A percentile compares a stretch with the other conserved stretches of the same genome.
phyloP scores from a whole-genome alignment of 2,797 vertebrate species.

The Acipenser transmontanus region DNA sequence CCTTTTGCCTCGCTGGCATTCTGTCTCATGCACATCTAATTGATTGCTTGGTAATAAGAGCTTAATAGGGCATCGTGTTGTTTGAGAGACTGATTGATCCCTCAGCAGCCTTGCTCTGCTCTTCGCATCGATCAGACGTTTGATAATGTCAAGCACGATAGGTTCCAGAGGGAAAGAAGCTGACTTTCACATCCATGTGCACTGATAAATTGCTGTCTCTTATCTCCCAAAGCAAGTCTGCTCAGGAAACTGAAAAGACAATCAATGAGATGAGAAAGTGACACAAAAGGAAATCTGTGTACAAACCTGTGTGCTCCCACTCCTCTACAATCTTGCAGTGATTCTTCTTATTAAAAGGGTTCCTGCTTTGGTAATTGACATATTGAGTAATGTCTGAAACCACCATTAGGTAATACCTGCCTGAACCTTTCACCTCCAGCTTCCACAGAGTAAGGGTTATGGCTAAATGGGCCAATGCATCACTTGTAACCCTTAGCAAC shows the following conservation, averaged over 20 bases:
- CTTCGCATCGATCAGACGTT: not conserved
- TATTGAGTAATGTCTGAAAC: no score
- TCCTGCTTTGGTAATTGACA: no score
- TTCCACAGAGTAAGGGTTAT: no score
- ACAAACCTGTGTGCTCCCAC: no score
- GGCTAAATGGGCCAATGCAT: no score
- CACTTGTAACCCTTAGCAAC: no score
- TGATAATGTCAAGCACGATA: not conserved
- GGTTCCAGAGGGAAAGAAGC: not conserved
- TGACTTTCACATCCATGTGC: not conserved
- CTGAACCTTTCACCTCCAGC: no score
- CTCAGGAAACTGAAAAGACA: not conserved
- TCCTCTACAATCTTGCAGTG: no score
- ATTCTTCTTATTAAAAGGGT: no score
- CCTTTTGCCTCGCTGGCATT: conserved; percentile 11
- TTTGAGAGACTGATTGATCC: not conserved
- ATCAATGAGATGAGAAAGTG: not conserved
- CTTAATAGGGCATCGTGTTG: not conserved
- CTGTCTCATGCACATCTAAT: not conserved
- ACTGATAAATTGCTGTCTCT: not conserved
- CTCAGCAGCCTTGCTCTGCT: not conserved
- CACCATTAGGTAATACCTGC: no score
- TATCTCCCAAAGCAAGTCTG: not conserved
- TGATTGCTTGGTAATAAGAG: not conserved
- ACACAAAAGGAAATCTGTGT: not conserved